Percentiles rank a stretch among this genome's conserved stretches.
phyloP scores from a whole-genome alignment of 2,888 invertebrate species.

The Temnothorax unifasciatus region DNA sequence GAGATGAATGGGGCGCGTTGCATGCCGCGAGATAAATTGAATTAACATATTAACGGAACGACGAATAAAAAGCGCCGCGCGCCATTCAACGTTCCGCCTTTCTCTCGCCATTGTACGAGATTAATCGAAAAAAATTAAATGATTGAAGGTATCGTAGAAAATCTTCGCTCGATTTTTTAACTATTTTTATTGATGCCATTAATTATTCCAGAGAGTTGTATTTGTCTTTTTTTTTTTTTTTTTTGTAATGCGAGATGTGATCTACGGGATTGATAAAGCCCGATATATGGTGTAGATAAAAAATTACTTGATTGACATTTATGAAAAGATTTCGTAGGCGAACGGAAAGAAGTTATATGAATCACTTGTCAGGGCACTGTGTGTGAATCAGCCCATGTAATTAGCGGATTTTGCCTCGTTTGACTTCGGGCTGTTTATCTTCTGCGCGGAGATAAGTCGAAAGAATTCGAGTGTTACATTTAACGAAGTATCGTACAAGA shows the following conservation, averaged over 20 bases:
- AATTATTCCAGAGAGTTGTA: neutral
- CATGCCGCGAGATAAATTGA: slow-evolving; percentile 48
- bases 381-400: slow-evolving; percentile 5
- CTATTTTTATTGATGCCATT: neutral
- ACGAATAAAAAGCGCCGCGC: slow-evolving; percentile 23
- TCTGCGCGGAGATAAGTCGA: neutral
- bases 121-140: slow-evolving; percentile 5
- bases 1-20: slow-evolving; percentile 55
- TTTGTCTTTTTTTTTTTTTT: too few species aligned
- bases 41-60: slow-evolving; percentile 49
- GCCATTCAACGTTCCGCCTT: slow-evolving; percentile 18
- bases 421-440: neutral
- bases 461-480: slow-evolving; percentile 14
- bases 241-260: neutral
- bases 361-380: neutral
- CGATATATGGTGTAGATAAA: neutral
- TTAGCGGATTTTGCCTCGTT: neutral
- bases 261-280: neutral
- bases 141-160: neutral
- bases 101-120: slow-evolving; percentile 4
- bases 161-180: neutral
- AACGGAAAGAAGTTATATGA: neutral
- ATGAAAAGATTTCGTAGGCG: neutral
- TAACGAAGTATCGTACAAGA: slow-evolving; percentile 27
- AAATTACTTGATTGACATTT: neutral